Percentiles rank a stretch among this genome's conserved stretches.
Evolutionary conservation across 2,888 invertebrate species (phyloP).

Genomic region (Meteorus cinctellus): DNA sequence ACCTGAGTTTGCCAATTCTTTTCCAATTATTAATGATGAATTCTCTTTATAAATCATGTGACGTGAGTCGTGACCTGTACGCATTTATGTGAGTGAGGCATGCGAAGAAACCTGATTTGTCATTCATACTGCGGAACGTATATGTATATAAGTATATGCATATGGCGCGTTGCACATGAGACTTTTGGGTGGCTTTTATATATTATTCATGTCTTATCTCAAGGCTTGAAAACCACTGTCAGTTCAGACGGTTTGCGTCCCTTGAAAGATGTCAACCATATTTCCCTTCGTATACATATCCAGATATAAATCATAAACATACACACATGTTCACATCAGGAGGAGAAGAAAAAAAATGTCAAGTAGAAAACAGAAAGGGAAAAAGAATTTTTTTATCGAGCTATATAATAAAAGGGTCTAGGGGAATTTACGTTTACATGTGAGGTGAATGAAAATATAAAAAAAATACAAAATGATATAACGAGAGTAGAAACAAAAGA

Average conservation of each 20-base stretch:
- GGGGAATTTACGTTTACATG: too few species aligned
- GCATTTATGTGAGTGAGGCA: conserved; percentile 59
- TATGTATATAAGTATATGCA: neutral
- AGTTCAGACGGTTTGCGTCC: neutral
- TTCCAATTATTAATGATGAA: neutral
- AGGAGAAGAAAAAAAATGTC: neutral
- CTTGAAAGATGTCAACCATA: conserved; percentile 10
- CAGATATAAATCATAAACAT: neutral
- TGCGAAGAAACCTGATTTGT: conserved; percentile 64
- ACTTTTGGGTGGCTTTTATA: conserved; percentile 61
- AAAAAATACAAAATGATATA: too few species aligned
- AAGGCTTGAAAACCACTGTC: conserved; percentile 7
- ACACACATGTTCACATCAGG: neutral
- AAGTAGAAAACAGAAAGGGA: neutral
- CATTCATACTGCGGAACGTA: conserved; percentile 65
- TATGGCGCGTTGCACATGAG: conserved; percentile 49
- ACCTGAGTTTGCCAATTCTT: neutral
- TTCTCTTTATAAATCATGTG: conserved; percentile 2
- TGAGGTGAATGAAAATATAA: too few species aligned
- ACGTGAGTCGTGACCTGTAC: conserved; percentile 47
- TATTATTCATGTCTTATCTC: conserved; percentile 68
- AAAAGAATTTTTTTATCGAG: neutral
- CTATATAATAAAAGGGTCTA: too few species aligned
- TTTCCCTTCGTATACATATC: neutral
- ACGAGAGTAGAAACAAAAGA: too few species aligned